Conservation (phyloP, 2,888 invertebrate genomes). For the Ariolimax columbianus region DNA sequence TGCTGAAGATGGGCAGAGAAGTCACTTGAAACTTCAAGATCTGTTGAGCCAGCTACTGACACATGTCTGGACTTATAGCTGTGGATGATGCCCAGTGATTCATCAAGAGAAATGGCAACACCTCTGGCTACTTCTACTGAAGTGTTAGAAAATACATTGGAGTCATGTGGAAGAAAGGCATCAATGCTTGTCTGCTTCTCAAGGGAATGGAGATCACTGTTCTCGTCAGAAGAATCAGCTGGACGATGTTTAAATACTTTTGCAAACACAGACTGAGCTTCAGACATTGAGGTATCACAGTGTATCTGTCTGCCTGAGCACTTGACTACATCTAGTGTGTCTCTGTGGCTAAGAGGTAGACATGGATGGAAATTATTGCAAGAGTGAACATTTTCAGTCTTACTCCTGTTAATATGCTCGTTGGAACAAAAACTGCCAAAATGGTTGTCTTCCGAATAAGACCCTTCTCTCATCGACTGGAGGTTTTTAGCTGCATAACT, state of each 20-base stretch:
- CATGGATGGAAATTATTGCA: neutral
- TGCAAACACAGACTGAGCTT: neutral
- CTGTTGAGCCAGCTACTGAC: conserved; percentile 39
- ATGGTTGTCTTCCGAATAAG: conserved; percentile 58
- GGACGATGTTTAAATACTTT: neutral
- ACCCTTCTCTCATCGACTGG: conserved; percentile 68
- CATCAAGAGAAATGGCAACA: conserved; percentile 16
- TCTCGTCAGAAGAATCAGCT: neutral
- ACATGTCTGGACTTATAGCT: neutral
- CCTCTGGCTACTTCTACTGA: conserved; percentile 40
- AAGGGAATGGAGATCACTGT: neutral
- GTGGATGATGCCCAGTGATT: conserved; percentile 34
- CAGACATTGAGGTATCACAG: neutral
- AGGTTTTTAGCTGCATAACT: conserved; percentile 72
- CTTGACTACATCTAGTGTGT: neutral
- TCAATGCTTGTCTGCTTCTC: neutral
- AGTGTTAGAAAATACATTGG: neutral
- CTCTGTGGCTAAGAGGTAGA: neutral
- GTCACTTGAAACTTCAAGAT: conserved; percentile 46
- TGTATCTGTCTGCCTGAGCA: neutral
- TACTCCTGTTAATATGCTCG: neutral
- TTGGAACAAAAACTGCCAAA: conserved; percentile 20
- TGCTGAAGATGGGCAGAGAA: conserved; percentile 44
- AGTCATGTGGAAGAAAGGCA: neutral
- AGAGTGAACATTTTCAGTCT: neutral